phyloP scores from a whole-genome alignment of 2,797 vertebrate genomes.

The Pyrocephalus nanus region DNA sequence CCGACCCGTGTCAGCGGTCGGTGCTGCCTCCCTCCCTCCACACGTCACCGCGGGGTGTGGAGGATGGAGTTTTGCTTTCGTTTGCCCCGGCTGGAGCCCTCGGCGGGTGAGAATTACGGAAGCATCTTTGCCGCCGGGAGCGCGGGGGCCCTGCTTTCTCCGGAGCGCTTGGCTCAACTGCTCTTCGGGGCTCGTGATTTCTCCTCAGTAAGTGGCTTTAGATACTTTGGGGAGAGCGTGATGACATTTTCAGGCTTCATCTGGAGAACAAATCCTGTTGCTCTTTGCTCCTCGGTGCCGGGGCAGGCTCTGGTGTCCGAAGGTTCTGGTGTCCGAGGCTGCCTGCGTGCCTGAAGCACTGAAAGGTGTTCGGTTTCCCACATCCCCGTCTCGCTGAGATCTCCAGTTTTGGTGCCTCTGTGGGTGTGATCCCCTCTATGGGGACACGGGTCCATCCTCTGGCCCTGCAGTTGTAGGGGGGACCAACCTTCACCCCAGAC shows the following conservation, averaged over 20 bases:
- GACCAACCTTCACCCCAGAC: not conserved
- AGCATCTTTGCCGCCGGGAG: not conserved
- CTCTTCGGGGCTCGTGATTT: not conserved
- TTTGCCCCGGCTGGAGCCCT: not conserved
- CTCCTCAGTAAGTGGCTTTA: not conserved
- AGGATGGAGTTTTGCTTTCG: conserved; percentile 17
- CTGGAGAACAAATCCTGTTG: not conserved
- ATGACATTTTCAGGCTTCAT: not conserved
- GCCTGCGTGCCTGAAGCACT: accelerated
- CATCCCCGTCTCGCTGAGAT: not conserved
- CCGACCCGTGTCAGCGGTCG: not conserved
- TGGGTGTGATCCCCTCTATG: not conserved
- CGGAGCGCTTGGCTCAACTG: accelerated
- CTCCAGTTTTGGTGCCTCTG: not conserved
- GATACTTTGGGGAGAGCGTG: not conserved
- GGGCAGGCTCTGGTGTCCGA: not conserved
- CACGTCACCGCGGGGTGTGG: not conserved
- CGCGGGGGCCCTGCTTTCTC: not conserved
- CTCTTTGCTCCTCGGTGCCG: not conserved
- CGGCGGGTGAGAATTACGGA: not conserved
- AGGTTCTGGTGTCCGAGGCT: not conserved
- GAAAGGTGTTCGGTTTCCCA: not conserved
- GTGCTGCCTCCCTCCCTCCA: too few relatives aligned
- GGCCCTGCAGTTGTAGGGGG: not conserved
- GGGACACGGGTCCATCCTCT: not conserved